Evolutionary conservation across 2,797 vertebrate genomes (phyloP).

Genomic region (Gallinago nigripennis): DNA sequence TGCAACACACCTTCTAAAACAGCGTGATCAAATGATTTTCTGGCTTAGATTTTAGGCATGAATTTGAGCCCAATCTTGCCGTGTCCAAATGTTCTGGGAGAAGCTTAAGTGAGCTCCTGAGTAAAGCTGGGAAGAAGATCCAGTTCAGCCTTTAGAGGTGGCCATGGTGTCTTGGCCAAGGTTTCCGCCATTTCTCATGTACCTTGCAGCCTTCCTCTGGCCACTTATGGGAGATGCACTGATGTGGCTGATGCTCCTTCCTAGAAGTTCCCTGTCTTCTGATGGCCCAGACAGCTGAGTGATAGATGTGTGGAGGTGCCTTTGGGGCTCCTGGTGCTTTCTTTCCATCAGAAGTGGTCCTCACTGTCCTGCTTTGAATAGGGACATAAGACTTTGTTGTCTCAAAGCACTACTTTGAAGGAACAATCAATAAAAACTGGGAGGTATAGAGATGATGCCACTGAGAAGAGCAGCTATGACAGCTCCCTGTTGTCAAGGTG

Average conservation of each 20-base stretch:
- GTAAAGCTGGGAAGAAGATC: background rate
- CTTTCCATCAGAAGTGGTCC: background rate
- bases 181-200: background rate
- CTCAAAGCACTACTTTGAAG: background rate
- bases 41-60: background rate
- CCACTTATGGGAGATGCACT: background rate
- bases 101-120: background rate
- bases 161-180: background rate
- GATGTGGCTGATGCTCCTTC: background rate
- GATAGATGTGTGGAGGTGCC: background rate
- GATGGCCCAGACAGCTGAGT: background rate
- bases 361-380: background rate
- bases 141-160: background rate
- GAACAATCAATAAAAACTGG: background rate
- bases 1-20: background rate
- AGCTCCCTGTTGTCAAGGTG: background rate
- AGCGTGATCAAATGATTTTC: background rate
- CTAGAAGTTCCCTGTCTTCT: background rate
- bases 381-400: background rate
- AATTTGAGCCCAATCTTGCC: background rate
- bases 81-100: background rate
- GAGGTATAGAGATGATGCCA: fast-evolving
- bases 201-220: background rate
- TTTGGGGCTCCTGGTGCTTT: background rate
- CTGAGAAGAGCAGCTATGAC: background rate